Base-by-base conservation (phyloP, 2,797 vertebrate genomes). In the Masticophis lateralis region DNA sequence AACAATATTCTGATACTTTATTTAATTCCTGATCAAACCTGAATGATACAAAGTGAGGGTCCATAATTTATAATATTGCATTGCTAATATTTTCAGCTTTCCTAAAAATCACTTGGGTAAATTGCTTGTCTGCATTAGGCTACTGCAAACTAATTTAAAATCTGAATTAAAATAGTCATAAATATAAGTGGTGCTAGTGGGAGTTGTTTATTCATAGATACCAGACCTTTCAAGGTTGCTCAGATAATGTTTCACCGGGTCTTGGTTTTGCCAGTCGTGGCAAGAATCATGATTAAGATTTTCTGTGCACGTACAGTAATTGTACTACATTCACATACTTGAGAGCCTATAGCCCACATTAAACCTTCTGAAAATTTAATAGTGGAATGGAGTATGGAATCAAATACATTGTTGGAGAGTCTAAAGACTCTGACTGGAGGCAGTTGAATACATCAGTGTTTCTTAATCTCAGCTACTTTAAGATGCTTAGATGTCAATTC, bases 21-120 rank as follows among this genome's bases (percentile, higher is more conserved):
- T 95, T 96, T 95, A 92, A 93, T 96, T 96, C 96, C 53, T 57
- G 14, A 91, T 95, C 89, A 93, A 95, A 56, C 66, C 2, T 83
- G 51, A 74, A 32, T 37, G 53, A 90, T 56, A 56, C 60, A 69
- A 92, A 91, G 63, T 86, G 91, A 83, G 94, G 32, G 53, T 9
- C 0, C 4, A 12, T 88, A 43, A 0, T 32, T 74, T 69, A 22
- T 5, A 69, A 47, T 47, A 13, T 10, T 94, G 27, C 2, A 12
- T 92, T 69, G n/a, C 0, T 94, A 88, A 90, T 89, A 4, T 94
- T 91, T 66, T 96, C 2, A 32, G 55, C 83, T 87, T 95, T 92
- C 88, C n/a, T 89, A 57, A 47, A 66, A 79, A 86, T 5, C 93
- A 8, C 25, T 55, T 13, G 16, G 94, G 28, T 22, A 88, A 95